phyloP scores from a whole-genome alignment of 1,140 invertebrate genomes.

The Laodelphax striatellus region DNA sequence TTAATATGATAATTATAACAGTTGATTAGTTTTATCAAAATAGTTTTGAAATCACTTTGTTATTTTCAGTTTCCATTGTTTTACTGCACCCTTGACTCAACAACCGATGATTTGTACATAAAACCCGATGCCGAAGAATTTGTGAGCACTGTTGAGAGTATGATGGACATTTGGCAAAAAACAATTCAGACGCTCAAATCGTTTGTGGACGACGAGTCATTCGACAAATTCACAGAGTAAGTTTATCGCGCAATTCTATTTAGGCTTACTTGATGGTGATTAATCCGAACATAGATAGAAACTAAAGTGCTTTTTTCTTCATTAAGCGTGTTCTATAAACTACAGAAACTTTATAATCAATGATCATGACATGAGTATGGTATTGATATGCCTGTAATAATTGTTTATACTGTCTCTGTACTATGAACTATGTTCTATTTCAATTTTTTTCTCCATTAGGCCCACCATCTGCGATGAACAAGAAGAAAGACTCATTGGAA shows the following conservation, averaged over 20 bases:
- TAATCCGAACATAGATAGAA: no score
- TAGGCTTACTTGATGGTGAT: not conserved
- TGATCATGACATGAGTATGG: no score
- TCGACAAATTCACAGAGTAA: constrained; percentile 39
- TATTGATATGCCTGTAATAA: no score
- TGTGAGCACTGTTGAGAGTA: constrained; percentile 35
- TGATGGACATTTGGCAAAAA: constrained; percentile 46
- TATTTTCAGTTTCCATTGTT: constrained; percentile 17
- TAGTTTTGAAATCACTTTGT: no score
- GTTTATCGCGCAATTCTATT: constrained; percentile 21
- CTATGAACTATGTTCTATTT: constrained; percentile 5
- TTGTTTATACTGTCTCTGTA: no score
- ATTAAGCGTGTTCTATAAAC: no score
- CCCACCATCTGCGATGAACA: constrained; percentile 61
- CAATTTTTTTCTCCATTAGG: constrained; percentile 39
- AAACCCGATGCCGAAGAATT: constrained; percentile 44
- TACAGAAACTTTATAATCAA: no score
- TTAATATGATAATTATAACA: no score
- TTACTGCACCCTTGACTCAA: constrained; percentile 25
- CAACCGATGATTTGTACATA: constrained; percentile 44
- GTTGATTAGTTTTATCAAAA: no score
- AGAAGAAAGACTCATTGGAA: constrained; percentile 50
- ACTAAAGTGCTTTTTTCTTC: no score
- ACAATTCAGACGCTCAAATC: constrained; percentile 40
- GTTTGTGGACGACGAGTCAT: constrained; percentile 41